Conservation (phyloP, 2,797 vertebrate species). For the Syndactyla subalaris region DNA sequence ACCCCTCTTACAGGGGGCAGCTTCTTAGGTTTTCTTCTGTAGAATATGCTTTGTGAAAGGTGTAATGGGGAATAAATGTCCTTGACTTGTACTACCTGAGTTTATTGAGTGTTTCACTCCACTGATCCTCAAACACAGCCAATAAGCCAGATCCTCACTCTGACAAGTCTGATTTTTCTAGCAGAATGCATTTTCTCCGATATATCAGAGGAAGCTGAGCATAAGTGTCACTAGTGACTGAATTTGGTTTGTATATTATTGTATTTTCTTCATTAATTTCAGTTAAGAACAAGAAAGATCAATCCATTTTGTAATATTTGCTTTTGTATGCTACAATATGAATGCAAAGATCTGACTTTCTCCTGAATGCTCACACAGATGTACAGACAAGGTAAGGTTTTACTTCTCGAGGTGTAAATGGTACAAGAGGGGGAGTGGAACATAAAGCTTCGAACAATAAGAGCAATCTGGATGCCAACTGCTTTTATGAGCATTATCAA, state of each 20-base stretch:
- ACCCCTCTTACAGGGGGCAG: neutral
- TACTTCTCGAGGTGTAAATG: neutral
- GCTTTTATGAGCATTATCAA: conserved; percentile 32
- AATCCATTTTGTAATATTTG: neutral
- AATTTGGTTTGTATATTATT: neutral
- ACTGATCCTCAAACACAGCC: neutral
- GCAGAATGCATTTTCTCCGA: neutral
- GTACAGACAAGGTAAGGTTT: neutral
- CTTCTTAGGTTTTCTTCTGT: neutral
- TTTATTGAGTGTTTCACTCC: neutral
- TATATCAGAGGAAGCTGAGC: neutral
- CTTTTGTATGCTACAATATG: neutral
- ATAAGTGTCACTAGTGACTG: neutral
- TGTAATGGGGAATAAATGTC: neutral
- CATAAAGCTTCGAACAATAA: conserved; percentile 22
- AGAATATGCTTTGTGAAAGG: neutral
- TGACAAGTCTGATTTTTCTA: neutral
- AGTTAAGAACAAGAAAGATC: neutral
- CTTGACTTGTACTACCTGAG: neutral
- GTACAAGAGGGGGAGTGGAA: neutral
- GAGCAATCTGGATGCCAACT: conserved; percentile 20
- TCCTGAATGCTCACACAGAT: neutral
- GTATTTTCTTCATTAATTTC: neutral
- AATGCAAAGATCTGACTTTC: neutral
- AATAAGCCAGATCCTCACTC: neutral